Evolutionary conservation across 2,888 invertebrate genomes (phyloP).

Genomic region (Hirtodrosophila cameraria): DNA sequence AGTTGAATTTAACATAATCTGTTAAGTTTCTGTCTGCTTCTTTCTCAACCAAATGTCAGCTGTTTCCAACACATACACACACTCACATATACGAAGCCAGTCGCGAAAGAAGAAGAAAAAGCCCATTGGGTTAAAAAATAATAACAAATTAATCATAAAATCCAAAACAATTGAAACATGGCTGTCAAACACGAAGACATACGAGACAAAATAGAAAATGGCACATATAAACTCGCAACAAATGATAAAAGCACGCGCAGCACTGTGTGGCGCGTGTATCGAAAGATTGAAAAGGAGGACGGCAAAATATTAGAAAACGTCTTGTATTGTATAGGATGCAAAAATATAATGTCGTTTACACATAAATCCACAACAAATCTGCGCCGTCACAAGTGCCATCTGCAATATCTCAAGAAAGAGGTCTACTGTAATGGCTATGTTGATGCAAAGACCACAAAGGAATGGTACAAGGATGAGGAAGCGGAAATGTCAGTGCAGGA

Average conservation of each 20-base stretch:
- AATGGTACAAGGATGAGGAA: conserved; percentile 43
- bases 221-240: conserved; percentile 53
- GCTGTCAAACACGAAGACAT: conserved; percentile 57
- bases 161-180: conserved; percentile 38
- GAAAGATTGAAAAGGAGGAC: conserved; percentile 63
- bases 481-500: conserved; percentile 40
- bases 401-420: conserved; percentile 60
- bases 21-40: too few species aligned
- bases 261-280: conserved; percentile 64
- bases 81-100: too few species aligned
- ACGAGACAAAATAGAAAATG: conserved; percentile 60
- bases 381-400: conserved; percentile 60
- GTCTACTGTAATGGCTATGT: conserved; percentile 30
- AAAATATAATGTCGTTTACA: conserved; percentile 61
- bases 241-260: conserved; percentile 64
- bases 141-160: conserved; percentile 50
- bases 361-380: conserved; percentile 67
- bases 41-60: too few species aligned
- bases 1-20: too few species aligned
- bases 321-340: conserved; percentile 60
- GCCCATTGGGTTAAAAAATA: too few species aligned
- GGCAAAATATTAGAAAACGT: conserved; percentile 59
- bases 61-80: too few species aligned
- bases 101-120: too few species aligned
- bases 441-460: conserved; percentile 33